phyloP scores from a whole-genome alignment of 2,797 vertebrate species.

The Percopsis omiscomaycus region DNA sequence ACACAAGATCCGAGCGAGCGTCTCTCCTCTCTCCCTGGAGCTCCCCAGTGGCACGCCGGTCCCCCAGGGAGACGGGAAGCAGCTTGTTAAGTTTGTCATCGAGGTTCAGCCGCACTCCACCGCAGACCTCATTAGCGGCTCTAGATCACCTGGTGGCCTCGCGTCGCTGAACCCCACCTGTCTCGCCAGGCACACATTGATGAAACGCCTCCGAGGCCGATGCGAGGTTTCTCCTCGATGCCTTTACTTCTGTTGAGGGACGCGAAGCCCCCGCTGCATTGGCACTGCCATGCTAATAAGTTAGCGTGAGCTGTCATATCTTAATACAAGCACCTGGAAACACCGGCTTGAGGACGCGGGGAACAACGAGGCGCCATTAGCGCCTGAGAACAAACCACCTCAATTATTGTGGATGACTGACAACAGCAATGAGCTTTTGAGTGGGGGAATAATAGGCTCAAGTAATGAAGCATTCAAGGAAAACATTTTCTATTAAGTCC shows the following conservation, averaged over 20 bases:
- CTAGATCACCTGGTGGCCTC: slow-evolving; percentile 39
- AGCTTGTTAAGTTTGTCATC: slow-evolving; percentile 38
- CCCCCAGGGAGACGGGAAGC: slow-evolving; percentile 16
- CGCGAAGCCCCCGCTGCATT: slow-evolving; percentile 8
- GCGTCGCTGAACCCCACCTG: slow-evolving; percentile 2
- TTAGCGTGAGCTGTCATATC: slow-evolving; percentile 16
- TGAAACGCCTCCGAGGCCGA: slow-evolving; percentile 16
- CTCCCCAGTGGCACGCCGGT: slow-evolving; percentile 14
- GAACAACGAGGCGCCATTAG: not conserved
- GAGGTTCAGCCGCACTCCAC: slow-evolving; percentile 4
- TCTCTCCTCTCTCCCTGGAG: slow-evolving; percentile 14
- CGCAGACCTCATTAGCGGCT: slow-evolving; percentile 42
- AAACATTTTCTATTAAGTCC: not conserved
- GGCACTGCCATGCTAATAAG: slow-evolving; percentile 34
- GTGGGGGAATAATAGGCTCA: slow-evolving; percentile 9
- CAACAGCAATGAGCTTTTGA: slow-evolving; percentile 19
- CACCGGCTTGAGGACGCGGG: slow-evolving; percentile 3
- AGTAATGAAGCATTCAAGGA: slow-evolving; percentile 10
- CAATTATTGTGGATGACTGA: slow-evolving; percentile 13
- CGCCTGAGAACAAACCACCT: not conserved
- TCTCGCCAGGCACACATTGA: slow-evolving; percentile 17
- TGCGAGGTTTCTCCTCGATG: slow-evolving; percentile 4
- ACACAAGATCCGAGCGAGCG: slow-evolving; percentile 16
- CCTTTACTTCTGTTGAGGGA: slow-evolving; percentile 15
- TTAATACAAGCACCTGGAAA: slow-evolving; percentile 32